phyloP scores from a whole-genome alignment of 2,888 invertebrate species.

The Leptogaster cylindrica region DNA sequence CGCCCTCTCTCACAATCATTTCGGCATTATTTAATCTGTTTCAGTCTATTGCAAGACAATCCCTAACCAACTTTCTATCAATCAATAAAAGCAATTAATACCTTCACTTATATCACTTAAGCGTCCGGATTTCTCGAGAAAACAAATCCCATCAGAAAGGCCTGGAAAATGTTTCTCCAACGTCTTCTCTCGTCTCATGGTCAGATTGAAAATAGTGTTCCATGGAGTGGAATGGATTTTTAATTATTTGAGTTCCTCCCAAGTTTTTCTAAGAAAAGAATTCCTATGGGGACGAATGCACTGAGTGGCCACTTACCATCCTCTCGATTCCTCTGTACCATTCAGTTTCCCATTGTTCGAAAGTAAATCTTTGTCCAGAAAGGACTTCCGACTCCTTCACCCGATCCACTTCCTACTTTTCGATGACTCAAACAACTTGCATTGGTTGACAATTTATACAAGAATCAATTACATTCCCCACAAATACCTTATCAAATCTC shows the following conservation, averaged over 20 bases:
- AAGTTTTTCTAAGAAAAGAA: constrained; percentile 35
- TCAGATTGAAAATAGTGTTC: constrained; percentile 39
- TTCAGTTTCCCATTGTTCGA: constrained; percentile 30
- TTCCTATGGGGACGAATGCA: constrained; percentile 37
- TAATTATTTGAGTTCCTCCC: constrained; percentile 43
- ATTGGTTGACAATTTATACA: constrained; percentile 38
- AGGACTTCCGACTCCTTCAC: neutral
- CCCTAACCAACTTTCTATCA: constrained; percentile 31
- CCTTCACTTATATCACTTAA: constrained; percentile 40
- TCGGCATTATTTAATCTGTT: constrained; percentile 31
- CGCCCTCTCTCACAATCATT: neutral
- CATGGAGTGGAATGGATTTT: constrained; percentile 44
- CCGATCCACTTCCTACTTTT: neutral
- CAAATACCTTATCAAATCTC: constrained; percentile 43
- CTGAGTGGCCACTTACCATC: constrained; percentile 23
- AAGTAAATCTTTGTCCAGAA: constrained; percentile 32
- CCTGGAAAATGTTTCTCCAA: neutral
- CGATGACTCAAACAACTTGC: constrained; percentile 31
- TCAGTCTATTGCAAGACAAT: constrained; percentile 21
- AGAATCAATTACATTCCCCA: constrained; percentile 43
- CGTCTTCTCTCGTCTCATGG: constrained; percentile 10
- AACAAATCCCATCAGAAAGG: constrained; percentile 11
- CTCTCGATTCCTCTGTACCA: constrained; percentile 17
- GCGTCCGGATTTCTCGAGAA: constrained; percentile 12
- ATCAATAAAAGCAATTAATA: constrained; percentile 43